A percentile compares a stretch with the other conserved stretches of the same genome.
Conservation (phyloP, 2,113 vertebrate genomes). For the Amazona vittata region DNA sequence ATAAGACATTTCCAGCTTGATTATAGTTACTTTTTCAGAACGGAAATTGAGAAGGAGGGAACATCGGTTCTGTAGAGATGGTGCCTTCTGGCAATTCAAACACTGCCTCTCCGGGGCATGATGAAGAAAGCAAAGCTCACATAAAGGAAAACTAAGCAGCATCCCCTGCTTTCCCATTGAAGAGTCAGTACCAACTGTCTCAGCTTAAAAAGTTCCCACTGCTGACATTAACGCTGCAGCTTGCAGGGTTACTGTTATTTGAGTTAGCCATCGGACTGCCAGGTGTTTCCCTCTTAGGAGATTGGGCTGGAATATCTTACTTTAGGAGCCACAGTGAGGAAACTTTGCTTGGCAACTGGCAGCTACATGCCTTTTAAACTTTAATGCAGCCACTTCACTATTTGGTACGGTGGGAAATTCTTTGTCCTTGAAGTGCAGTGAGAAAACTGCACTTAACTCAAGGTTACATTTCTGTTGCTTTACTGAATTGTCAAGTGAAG, state of each 20-base stretch:
- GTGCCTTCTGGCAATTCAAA: neutral
- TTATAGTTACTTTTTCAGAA: neutral
- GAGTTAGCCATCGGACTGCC: neutral
- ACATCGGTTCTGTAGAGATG: neutral
- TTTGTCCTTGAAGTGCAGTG: neutral
- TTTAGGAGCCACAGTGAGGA: neutral
- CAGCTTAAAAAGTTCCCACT: neutral
- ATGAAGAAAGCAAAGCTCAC: neutral
- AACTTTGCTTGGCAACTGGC: neutral
- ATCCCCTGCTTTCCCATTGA: neutral
- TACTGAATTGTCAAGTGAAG: neutral
- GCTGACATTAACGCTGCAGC: neutral
- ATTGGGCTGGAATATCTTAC: neutral
- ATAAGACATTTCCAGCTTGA: neutral
- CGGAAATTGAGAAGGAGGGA: neutral
- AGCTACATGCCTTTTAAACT: neutral
- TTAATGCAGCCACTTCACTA: neutral
- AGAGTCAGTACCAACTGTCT: neutral
- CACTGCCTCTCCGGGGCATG: neutral
- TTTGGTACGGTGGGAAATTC: neutral
- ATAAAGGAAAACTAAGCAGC: neutral
- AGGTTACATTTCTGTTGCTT: neutral
- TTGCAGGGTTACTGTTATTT: neutral
- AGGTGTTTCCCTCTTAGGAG: neutral
- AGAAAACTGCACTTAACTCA: neutral